Conservation (phyloP, 2,888 invertebrate species). For the Drosophila siamana region DNA sequence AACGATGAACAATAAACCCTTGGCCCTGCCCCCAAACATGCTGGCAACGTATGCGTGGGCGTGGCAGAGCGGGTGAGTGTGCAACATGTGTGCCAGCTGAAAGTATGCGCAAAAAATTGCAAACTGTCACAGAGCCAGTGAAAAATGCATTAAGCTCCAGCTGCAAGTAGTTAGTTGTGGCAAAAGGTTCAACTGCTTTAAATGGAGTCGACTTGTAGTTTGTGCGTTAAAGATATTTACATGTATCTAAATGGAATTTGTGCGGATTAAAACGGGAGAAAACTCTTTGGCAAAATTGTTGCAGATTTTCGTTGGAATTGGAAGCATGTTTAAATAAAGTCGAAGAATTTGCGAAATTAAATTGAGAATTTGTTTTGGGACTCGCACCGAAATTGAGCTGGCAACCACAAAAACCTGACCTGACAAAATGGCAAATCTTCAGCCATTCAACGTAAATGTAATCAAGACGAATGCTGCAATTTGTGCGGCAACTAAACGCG, state of each 20-base stretch:
- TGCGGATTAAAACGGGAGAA: neutral
- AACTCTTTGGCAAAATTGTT: neutral
- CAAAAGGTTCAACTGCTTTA: constrained; percentile 5
- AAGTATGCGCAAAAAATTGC: constrained; percentile 66
- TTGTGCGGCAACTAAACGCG: constrained; percentile 56
- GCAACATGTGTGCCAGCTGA: constrained; percentile 66
- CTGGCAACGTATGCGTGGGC: constrained; percentile 15
- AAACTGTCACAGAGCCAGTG: constrained; percentile 55
- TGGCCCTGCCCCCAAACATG: no score
- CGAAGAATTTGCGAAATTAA: neutral
- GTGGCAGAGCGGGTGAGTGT: constrained; percentile 34
- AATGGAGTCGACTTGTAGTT: neutral
- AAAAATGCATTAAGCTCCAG: constrained; percentile 35
- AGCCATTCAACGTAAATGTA: constrained; percentile 64
- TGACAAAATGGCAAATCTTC: constrained; percentile 50
- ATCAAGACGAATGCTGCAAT: constrained; percentile 79
- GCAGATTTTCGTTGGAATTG: neutral
- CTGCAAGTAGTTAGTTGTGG: constrained; percentile 16
- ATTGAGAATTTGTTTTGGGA: neutral
- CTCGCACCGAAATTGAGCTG: neutral
- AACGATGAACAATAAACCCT: constrained; percentile 58
- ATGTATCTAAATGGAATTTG: neutral
- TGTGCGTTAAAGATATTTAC: neutral
- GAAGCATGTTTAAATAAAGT: neutral
- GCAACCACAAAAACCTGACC: constrained; percentile 24